These are phyloP conservation scores for Plotosus lineatus DNA, from an alignment of 2,113 vertebrate genomes.

Conservation along the genomic window DNA sequence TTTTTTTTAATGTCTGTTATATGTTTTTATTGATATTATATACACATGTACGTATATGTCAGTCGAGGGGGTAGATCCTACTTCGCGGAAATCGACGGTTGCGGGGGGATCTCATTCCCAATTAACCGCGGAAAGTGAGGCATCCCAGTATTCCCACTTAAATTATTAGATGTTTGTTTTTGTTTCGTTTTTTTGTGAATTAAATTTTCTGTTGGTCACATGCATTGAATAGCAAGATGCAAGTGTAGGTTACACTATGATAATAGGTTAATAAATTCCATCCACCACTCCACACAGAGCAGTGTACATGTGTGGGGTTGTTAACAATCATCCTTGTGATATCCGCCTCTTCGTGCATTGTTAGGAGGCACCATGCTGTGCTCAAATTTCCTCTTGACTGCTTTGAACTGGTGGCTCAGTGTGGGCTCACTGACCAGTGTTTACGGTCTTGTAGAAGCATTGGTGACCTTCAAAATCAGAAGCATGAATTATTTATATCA, in stretches of 20 bases:
- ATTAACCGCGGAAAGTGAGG: too few relatives aligned
- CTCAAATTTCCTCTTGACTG: conserved; percentile 23
- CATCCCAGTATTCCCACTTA: too few relatives aligned
- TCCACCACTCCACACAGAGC: conserved; percentile 19
- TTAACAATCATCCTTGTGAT: conserved; percentile 28
- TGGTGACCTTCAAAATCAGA: background rate
- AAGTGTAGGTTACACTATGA: background rate
- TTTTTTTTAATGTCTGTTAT: too few relatives aligned
- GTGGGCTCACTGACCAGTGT: conserved; percentile 14
- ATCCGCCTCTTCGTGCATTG: conserved; percentile 14
- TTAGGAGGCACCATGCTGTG: conserved; percentile 16
- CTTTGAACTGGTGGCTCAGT: conserved; percentile 30
- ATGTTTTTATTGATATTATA: too few relatives aligned
- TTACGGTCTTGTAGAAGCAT: conserved; percentile 1
- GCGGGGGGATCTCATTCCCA: too few relatives aligned
- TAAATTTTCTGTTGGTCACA: background rate
- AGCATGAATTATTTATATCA: background rate
- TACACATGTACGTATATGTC: too few relatives aligned
- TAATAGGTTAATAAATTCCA: conserved; percentile 8
- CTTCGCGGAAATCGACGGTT: too few relatives aligned
- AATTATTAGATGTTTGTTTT: too few relatives aligned
- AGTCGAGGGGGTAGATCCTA: too few relatives aligned
- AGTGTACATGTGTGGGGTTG: conserved; percentile 12
- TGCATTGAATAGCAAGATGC: conserved; percentile 28
- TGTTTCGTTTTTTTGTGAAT: background rate